Evolutionary conservation across 2,113 vertebrate genomes (phyloP).

Genomic region (Larimichthys crocea): DNA sequence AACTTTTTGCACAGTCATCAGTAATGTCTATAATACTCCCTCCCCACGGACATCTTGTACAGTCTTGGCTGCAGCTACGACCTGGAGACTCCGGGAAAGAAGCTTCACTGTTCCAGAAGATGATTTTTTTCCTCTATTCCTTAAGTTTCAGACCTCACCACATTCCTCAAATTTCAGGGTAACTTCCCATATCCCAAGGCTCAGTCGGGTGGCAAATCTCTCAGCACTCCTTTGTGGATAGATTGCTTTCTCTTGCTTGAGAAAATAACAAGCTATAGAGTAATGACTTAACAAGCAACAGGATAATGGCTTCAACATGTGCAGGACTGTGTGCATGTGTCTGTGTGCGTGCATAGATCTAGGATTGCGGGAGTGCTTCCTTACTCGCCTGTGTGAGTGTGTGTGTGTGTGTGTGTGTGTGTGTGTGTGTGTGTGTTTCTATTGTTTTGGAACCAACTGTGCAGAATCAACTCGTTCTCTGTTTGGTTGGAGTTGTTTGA

Average conservation of each 20-base stretch:
- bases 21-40: slow-evolving; percentile 63
- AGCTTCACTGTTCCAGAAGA: slow-evolving; percentile 54
- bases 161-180: slow-evolving; percentile 82
- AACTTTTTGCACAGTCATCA: slow-evolving; percentile 80
- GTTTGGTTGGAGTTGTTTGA: slow-evolving; percentile 76
- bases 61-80: slow-evolving; percentile 57
- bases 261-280: slow-evolving; percentile 84
- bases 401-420: slow-evolving; percentile 19
- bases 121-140: slow-evolving; percentile 59
- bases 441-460: slow-evolving; percentile 74
- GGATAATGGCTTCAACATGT: slow-evolving; percentile 85
- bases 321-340: slow-evolving; percentile 64
- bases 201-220: slow-evolving; percentile 83
- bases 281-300: slow-evolving; percentile 85
- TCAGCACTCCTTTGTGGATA: slow-evolving; percentile 80
- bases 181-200: slow-evolving; percentile 81
- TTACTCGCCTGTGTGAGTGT: slow-evolving; percentile 44
- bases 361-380: slow-evolving; percentile 50
- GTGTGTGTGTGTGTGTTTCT: slow-evolving; percentile 6
- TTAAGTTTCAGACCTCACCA: slow-evolving; percentile 76
- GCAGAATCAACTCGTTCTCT: slow-evolving; percentile 66
- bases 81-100: slow-evolving; percentile 63
- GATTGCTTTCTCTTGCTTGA: slow-evolving; percentile 83
- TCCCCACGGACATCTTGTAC: slow-evolving; percentile 64
- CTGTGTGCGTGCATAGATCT: slow-evolving; percentile 56